Conservation (phyloP, 2,113 vertebrate species). For the Scomber japonicus region DNA sequence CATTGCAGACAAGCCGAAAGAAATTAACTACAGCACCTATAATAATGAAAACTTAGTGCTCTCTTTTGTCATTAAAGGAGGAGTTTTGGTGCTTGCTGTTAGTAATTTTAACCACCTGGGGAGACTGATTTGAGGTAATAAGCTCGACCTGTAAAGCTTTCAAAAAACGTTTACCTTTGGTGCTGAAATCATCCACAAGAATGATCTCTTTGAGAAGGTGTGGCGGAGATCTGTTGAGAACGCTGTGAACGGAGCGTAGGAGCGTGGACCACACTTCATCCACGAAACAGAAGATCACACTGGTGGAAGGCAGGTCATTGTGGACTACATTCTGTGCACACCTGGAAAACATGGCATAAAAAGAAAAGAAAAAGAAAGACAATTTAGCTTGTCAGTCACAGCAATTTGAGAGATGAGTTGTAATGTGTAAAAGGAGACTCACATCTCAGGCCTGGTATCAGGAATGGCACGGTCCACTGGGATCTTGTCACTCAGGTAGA, state of each 20-base stretch:
- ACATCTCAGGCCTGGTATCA: slow-evolving; percentile 93
- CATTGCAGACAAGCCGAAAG: background rate
- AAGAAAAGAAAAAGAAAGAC: background rate
- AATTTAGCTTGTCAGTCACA: background rate
- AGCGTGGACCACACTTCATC: slow-evolving; percentile 99
- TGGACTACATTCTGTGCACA: slow-evolving; percentile 89
- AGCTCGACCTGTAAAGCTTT: background rate
- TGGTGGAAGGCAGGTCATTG: slow-evolving; percentile 90
- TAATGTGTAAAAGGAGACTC: slow-evolving; percentile 71
- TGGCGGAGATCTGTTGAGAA: slow-evolving; percentile 92
- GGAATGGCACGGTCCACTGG: slow-evolving; percentile 92
- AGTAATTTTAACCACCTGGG: too few species aligned
- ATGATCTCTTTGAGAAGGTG: slow-evolving; percentile 93
- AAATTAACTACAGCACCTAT: background rate
- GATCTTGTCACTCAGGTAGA: slow-evolving; percentile 95
- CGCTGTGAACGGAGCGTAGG: slow-evolving; percentile 94
- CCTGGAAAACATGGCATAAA: slow-evolving; percentile 74
- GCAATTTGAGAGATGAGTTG: background rate
- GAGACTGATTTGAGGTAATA: background rate
- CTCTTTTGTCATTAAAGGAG: too few species aligned
- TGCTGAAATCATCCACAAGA: slow-evolving; percentile 96
- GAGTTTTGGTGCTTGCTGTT: background rate
- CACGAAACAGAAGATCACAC: slow-evolving; percentile 97
- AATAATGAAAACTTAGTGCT: background rate
- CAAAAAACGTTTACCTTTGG: slow-evolving; percentile 86